Evolutionary conservation across 2,888 invertebrate genomes (phyloP).

Genomic region (Volucella inanis): DNA sequence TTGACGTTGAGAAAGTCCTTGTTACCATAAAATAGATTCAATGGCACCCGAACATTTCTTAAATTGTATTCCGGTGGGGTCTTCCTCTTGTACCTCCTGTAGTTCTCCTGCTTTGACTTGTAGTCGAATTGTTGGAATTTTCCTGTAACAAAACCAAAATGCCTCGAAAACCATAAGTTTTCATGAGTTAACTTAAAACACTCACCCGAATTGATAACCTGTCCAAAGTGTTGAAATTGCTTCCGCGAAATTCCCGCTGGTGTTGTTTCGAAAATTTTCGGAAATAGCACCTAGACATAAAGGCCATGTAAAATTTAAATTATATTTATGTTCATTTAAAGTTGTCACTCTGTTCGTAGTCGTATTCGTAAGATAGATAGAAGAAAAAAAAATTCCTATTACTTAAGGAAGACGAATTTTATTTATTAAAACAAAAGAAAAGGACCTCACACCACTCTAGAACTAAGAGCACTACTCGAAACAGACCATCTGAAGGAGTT

Average conservation of each 20-base stretch:
- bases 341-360: slow-evolving; percentile 7
- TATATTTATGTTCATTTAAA: slow-evolving; percentile 13
- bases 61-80: slow-evolving; percentile 80
- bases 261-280: slow-evolving; percentile 80
- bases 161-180: too few species aligned
- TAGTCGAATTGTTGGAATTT: slow-evolving; percentile 81
- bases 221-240: slow-evolving; percentile 80
- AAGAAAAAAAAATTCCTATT: slow-evolving; percentile 21
- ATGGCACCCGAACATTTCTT: slow-evolving; percentile 79
- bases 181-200: not conserved
- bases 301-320: slow-evolving; percentile 17
- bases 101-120: slow-evolving; percentile 78
- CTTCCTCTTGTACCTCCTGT: slow-evolving; percentile 77
- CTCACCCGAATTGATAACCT: slow-evolving; percentile 81
- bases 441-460: too few species aligned
- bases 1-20: slow-evolving; percentile 78
- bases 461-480: too few species aligned
- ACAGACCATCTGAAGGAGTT: not conserved
- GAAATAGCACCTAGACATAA: slow-evolving; percentile 77
- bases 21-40: slow-evolving; percentile 79
- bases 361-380: not conserved
- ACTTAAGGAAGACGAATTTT: slow-evolving; percentile 59
- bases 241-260: slow-evolving; percentile 81
- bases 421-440: slow-evolving; percentile 45
- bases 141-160: slow-evolving; percentile 72